Evolutionary conservation across 2,888 invertebrate species (phyloP), one percentile per base, ranked within the genome.

Genomic region (Dryadula phaetusa): DNA sequence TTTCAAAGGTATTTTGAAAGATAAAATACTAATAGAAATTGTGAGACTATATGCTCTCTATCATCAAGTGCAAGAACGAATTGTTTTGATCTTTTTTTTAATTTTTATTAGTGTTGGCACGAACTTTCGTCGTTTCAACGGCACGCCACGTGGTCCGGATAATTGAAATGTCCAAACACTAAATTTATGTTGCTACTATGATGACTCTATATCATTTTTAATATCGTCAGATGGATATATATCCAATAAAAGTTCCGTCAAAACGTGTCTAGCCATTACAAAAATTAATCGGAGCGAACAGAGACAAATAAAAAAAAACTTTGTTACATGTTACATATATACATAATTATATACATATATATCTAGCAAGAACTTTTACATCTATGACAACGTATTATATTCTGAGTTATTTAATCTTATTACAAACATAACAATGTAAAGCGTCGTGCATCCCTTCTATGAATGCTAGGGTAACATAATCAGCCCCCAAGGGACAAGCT

Each of bases 401-500:
- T 54, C 4, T 10, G n/a, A 37, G 20, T n/a, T 25, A 56, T 56
- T 40, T 62, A 61, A 42, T 62, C 53, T 64, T 66, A 66, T 67
- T 69, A 70, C 77, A 87, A 90, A 88, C 89, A 88, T 90, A 88
- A 91, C 75, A 42, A 88, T 86, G 82, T 87, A 88, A 84, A 84
- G 83, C 82, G 78, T 76, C 78, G 84, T 83, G 76, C 84, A 86
- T 85, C 92, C 91, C 91, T 89, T 89, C 86, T 16, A 56, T 85
- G 83, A 82, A 79, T 88, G 87, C 80, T 83, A 82, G 88, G 87
- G 86, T 84, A 84, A 85, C 85, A 82, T 86, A 90, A 91, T 89
- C 88, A 90, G 87, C 88, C 93, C 93, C 79, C 90, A 75, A 90
- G 93, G 92, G 93, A 93, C 93, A 91, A 88, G 87, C 92, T 88